Conservation (phyloP, 2,797 vertebrate species). For the Arctocebus calabarensis region DNA sequence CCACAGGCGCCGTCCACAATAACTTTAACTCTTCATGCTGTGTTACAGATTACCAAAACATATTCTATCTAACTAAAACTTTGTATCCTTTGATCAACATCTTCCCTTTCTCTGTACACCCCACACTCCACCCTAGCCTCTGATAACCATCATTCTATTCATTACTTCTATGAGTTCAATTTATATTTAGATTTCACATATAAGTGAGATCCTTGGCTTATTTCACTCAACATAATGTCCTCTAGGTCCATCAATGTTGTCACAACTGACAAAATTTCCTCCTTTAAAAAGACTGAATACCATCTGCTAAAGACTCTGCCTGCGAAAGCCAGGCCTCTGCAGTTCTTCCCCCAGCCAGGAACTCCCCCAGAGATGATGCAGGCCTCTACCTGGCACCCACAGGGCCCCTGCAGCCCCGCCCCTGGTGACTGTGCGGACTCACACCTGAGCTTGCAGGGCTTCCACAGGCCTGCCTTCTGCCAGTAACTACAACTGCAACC, state of each 20-base stretch:
- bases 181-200: neutral
- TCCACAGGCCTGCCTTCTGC: no score
- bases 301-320: no score
- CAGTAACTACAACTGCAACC: no score
- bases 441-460: no score
- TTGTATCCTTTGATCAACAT: neutral
- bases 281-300: neutral
- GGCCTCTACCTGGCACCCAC: no score
- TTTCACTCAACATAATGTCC: neutral
- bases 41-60: neutral
- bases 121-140: neutral
- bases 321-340: no score
- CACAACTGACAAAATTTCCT: neutral
- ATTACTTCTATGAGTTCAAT: neutral
- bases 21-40: neutral
- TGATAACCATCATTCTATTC: neutral
- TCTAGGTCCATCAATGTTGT: neutral
- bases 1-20: neutral
- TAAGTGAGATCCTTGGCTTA: neutral
- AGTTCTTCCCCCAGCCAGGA: no score
- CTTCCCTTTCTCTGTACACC: neutral
- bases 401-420: no score
- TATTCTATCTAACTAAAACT: neutral
- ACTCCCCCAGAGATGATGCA: no score
- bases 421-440: no score